Evolutionary conservation across 2,888 invertebrate genomes (phyloP), one percentile per base, ranked within the genome.

Genomic region (Heteromurus nitidus): DNA sequence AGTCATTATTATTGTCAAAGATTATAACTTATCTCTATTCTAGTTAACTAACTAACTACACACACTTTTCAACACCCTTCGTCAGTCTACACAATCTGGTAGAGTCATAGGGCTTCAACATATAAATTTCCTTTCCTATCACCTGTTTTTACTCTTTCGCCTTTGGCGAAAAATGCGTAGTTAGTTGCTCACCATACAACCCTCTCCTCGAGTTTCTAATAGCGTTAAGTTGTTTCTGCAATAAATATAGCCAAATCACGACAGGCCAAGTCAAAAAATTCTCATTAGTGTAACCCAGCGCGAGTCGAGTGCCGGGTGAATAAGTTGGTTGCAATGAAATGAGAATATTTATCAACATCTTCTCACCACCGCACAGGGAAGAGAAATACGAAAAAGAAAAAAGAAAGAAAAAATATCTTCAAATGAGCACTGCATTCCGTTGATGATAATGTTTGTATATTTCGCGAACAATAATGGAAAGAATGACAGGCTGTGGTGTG

Each of bases 211-310:
- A 11, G n/a, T 47, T 3, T 47, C 11, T n/a, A n/a, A 3, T 28
- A 60, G 60, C 11, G n/a, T 30, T 16, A 55, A n/a, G 55, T n/a
- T 28, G 31, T 64, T 42, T 53, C 44, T 31, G 67, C 67, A 75
- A 58, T 67, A 75, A 75, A 75, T 75, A 75, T 75, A 58, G 28
- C 67, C 58, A 67, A 75, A 75, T 75, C 75, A 75, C 75, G 75
- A 75, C 67, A 65, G 60, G 30, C 31, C 26, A 36, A 67, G 47
- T 44, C 50, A 74, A 55, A 65, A 74, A 65, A 65, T 55, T 75
- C 75, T 75, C 75, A 75, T 75, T 75, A 75, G 75, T 58, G 75
- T 13, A 58, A 28, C 75, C 36, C 67, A 75, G 67, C 75, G 67
- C 67, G 74, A 75, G 75, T 58, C 67, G 42, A 58, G 58, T 58